Conservation (phyloP, 2,113 vertebrate genomes). For the Cottus gobio region DNA sequence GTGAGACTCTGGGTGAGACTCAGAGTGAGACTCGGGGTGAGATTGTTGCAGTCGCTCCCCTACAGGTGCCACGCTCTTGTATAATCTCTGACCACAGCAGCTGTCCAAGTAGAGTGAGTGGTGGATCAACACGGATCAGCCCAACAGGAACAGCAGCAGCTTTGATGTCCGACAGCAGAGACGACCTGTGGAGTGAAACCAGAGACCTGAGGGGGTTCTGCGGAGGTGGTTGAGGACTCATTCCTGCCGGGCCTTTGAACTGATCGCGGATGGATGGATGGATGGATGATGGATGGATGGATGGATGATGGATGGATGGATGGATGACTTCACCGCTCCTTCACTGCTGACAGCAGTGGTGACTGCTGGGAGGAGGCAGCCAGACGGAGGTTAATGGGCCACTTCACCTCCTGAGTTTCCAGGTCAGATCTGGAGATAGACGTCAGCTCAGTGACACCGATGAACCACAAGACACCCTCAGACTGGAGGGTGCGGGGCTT, state of each 20-base stretch:
- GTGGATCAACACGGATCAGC: constrained; percentile 47
- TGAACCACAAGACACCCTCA: not conserved
- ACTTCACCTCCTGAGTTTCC: constrained; percentile 59
- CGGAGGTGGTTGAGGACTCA: not conserved
- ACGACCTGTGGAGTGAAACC: constrained; percentile 54
- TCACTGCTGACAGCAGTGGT: constrained; percentile 38
- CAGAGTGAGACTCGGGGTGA: too few species aligned
- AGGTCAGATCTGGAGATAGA: constrained; percentile 54
- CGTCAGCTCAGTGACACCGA: constrained; percentile 17
- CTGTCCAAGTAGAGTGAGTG: constrained; percentile 56
- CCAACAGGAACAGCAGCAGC: constrained; percentile 45
- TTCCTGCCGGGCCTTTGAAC: constrained; percentile 69
- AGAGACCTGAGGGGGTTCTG: constrained; percentile 40
- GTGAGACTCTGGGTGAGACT: too few species aligned
- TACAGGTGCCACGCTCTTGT: not conserved
- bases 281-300: too few species aligned
- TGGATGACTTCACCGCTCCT: constrained; percentile 41
- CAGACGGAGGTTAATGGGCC: constrained; percentile 66
- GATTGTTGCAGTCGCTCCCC: too few species aligned
- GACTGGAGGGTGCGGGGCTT: not conserved
- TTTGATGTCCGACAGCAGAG: constrained; percentile 66
- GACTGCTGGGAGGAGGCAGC: constrained; percentile 44
- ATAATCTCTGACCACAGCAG: constrained; percentile 46
- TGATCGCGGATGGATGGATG: too few species aligned
- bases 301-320: not conserved